phyloP scores from a whole-genome alignment of 1,140 invertebrate species.

The Ceratina japonica region DNA sequence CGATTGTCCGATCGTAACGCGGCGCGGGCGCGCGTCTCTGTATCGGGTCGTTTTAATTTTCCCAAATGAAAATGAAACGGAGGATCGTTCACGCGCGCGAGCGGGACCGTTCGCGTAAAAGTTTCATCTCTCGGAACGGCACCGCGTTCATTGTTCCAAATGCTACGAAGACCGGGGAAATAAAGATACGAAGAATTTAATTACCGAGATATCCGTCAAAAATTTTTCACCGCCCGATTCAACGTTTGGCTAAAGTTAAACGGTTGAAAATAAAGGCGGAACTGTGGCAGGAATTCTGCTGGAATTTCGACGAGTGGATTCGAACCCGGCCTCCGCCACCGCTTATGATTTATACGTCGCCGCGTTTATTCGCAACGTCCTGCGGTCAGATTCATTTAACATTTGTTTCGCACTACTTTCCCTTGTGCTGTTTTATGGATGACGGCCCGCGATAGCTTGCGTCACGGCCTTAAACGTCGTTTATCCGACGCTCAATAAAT shows the following conservation, averaged over 20 bases:
- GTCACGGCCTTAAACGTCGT: not conserved
- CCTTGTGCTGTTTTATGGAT: not conserved
- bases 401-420: not conserved
- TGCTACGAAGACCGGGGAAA: not conserved
- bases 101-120: not conserved
- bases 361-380: not conserved
- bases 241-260: not conserved
- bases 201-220: not conserved
- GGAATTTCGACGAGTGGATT: not conserved
- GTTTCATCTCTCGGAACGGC: not conserved
- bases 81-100: not conserved
- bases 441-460: not conserved
- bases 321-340: not conserved
- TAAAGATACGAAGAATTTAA: conserved; percentile 11
- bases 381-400: conserved; percentile 4
- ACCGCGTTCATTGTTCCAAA: not conserved
- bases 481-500: not conserved
- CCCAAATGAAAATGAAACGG: not conserved
- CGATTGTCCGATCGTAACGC: not conserved
- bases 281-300: not conserved
- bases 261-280: conserved; percentile 5
- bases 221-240: not conserved
- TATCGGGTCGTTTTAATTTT: not conserved
- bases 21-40: not conserved
- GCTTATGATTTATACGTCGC: not conserved